Evolutionary conservation across 2,888 invertebrate genomes (phyloP).

Genomic region (Clivina fossor): DNA sequence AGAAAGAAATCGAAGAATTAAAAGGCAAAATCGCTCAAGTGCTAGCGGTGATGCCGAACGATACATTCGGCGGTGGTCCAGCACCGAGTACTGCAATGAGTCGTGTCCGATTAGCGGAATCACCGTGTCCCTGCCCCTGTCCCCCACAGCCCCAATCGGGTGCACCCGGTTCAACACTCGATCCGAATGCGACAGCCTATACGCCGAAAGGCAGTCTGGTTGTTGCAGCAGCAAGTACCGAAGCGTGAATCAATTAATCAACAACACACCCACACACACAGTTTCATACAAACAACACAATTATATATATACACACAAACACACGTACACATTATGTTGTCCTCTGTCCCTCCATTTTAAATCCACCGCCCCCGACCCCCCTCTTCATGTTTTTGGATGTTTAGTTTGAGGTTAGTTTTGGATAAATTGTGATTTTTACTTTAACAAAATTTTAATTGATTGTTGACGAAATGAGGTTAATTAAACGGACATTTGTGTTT

Average conservation of each 20-base stretch:
- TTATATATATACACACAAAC: too few species aligned
- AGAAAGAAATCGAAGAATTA: slow-evolving; percentile 88
- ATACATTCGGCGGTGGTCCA: slow-evolving; percentile 60
- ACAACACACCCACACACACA: background rate
- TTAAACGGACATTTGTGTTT: too few species aligned
- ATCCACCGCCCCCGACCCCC: background rate
- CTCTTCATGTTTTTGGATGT: too few species aligned
- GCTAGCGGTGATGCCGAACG: slow-evolving; percentile 86
- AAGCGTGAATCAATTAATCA: slow-evolving; percentile 52
- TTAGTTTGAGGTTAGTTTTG: too few species aligned
- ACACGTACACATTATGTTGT: too few species aligned
- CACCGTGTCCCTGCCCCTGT: slow-evolving; percentile 46
- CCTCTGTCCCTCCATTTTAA: too few species aligned
- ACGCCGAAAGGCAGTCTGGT: slow-evolving; percentile 75
- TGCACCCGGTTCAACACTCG: slow-evolving; percentile 61
- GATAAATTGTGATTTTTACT: too few species aligned
- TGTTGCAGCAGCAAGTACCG: slow-evolving; percentile 61
- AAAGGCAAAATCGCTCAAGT: slow-evolving; percentile 91
- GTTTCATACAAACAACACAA: too few species aligned
- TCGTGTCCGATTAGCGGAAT: slow-evolving; percentile 62
- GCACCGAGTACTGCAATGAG: slow-evolving; percentile 60
- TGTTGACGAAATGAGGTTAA: too few species aligned
- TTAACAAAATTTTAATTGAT: too few species aligned
- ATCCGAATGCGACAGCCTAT: slow-evolving; percentile 90
- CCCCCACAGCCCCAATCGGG: slow-evolving; percentile 42